Evolutionary conservation across 1,140 invertebrate species (phyloP).

Genomic region (Adoxophyes honmai): DNA sequence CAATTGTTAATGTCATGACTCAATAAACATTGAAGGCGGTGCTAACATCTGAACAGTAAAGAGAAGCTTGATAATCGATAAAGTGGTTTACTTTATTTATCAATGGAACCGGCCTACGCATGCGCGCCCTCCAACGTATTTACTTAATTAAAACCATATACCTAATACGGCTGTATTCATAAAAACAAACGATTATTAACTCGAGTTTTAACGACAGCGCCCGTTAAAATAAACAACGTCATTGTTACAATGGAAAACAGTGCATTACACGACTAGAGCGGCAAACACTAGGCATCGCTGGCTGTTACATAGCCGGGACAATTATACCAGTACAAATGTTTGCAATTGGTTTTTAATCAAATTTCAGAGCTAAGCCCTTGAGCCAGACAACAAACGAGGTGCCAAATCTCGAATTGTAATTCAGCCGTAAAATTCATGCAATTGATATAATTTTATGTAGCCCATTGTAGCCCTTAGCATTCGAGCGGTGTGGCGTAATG

Average conservation of each 20-base stretch:
- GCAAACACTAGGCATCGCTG: background rate
- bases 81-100: slow-evolving; percentile 42
- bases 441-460: slow-evolving; percentile 71
- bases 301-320: background rate
- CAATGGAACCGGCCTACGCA: slow-evolving; percentile 28
- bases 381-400: slow-evolving; percentile 36
- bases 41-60: slow-evolving; percentile 24
- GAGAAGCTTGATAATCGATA: slow-evolving; percentile 40
- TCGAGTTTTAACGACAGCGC: background rate
- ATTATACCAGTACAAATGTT: background rate
- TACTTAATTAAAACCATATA: slow-evolving; percentile 46
- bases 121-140: slow-evolving; percentile 26
- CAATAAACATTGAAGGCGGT: background rate
- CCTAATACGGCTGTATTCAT: background rate
- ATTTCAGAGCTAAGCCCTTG: background rate
- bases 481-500: slow-evolving; percentile 60
- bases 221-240: background rate
- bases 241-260: background rate
- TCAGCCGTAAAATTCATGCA: slow-evolving; percentile 58
- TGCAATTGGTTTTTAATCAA: slow-evolving; percentile 11
- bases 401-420: slow-evolving; percentile 66
- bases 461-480: slow-evolving; percentile 46
- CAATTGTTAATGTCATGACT: slow-evolving; percentile 1
- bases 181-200: slow-evolving; percentile 5
- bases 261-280: background rate